Evolutionary conservation across 2,888 invertebrate species (phyloP).

Genomic region (Syrphus vitripennis): DNA sequence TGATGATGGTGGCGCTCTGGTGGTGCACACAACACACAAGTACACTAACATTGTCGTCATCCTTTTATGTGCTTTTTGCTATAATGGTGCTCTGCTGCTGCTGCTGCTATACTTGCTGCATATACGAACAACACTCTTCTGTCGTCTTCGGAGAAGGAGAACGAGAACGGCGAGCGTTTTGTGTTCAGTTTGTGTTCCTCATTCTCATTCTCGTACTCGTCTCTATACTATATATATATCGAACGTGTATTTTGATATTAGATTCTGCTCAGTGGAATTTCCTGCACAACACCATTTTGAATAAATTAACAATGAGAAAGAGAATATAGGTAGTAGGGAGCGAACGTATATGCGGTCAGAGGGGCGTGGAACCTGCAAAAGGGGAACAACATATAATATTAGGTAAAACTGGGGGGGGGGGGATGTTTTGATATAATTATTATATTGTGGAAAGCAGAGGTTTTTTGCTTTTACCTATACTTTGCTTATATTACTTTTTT

Average conservation of each 20-base stretch:
- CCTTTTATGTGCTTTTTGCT: constrained; percentile 51
- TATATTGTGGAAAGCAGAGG: background rate
- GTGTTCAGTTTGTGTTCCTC: background rate
- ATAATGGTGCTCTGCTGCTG: background rate
- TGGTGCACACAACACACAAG: constrained; percentile 51
- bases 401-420: background rate
- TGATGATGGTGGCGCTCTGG: constrained; percentile 22
- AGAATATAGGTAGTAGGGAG: no score
- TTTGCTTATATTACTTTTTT: background rate
- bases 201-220: constrained; percentile 12
- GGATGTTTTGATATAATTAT: background rate
- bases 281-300: constrained; percentile 71
- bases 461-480: background rate
- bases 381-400: constrained; percentile 4
- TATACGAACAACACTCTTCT: constrained; percentile 54
- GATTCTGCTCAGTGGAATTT: constrained; percentile 71
- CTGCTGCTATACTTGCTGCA: constrained; percentile 5
- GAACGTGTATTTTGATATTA: constrained; percentile 70
- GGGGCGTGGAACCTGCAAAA: constrained; percentile 38
- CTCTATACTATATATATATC: constrained; percentile 31
- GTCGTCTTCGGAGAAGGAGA: constrained; percentile 48
- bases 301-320: constrained; percentile 65
- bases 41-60: constrained; percentile 62
- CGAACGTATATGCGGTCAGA: constrained; percentile 57
- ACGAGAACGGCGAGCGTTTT: background rate